Base-by-base conservation (phyloP, 2,888 invertebrate genomes). In the Cephus pygmeus region DNA sequence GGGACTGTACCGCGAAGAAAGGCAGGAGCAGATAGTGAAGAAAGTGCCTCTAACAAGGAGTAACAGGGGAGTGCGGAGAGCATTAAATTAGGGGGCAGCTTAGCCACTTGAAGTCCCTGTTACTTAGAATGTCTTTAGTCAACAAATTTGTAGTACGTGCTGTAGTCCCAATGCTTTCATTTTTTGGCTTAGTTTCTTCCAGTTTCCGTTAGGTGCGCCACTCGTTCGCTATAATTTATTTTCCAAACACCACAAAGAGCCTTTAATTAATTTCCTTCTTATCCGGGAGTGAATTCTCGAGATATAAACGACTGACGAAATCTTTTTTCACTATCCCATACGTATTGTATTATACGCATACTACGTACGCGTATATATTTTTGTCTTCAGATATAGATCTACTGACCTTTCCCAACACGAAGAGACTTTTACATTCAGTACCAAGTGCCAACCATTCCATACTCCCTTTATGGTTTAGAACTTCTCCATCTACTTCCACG, bases 51-150 rank as follows among this genome's bases (percentile, higher is more conserved):
- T 33, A 35, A 34, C n/a, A 34, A 35, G n/a, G 35, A 34, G 35
- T 74, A 74, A 35, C 33, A 35, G 34, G 75, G 76, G 73, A 68
- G 75, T 68, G 77, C 73, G 31, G 71, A 79, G 30, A 76, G 77
- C 77, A 81, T 80, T 76, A 79, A 81, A 81, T 80, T 79, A 81
- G 80, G 77, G 56, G 79, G 79, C 77, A 76, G 81, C 76, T 79
- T 80, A 80, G 73, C 75, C 71, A 71, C 71, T 31, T 34, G 71
- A 12, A 71, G 75, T 75, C 75, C 78, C 75, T 78, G 75, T 75
- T 78, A 78, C 78, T 78, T 75, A 78, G 75, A 78, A 78, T 78
- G 75, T 78, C 78, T 78, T 78, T 78, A 78, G 75, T 75, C 73
- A 76, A 78, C 78, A 75, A 78, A 78, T 78, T 78, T 78, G 75